Conservation (phyloP, 2,888 invertebrate genomes). For the Conops quadrifasciatus region DNA sequence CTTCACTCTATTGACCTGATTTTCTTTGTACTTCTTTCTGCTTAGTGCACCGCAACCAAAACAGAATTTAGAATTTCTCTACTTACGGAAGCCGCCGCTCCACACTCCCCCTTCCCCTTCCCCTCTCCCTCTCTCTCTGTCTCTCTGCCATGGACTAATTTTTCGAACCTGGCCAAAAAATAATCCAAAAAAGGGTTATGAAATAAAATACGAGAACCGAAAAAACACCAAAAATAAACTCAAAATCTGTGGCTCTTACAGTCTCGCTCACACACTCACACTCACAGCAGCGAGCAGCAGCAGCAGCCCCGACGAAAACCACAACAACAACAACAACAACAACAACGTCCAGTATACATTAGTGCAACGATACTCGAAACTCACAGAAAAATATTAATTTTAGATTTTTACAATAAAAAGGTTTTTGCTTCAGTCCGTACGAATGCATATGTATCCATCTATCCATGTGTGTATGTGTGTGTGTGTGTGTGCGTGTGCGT, state of each 20-base stretch:
- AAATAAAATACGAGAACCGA: slow-evolving; percentile 18
- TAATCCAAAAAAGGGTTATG: slow-evolving; percentile 16
- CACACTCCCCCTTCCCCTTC: too few species aligned
- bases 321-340: too few species aligned
- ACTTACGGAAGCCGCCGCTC: too few species aligned
- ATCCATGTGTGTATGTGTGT: not conserved
- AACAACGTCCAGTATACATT: too few species aligned
- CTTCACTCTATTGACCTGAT: slow-evolving; percentile 17
- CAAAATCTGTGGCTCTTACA: not conserved
- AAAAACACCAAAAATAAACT: not conserved
- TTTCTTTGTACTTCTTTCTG: not conserved
- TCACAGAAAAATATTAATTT: slow-evolving; percentile 30
- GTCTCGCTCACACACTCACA: not conserved
- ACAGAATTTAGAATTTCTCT: slow-evolving; percentile 2
- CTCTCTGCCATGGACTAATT: slow-evolving; percentile 1
- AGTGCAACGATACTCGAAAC: slow-evolving; percentile 15
- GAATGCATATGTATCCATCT: too few species aligned
- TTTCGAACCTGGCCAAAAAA: slow-evolving; percentile 4
- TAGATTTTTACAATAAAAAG: slow-evolving; percentile 20
- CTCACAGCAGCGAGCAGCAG: not conserved
- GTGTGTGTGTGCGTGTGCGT: not conserved
- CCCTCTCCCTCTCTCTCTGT: not conserved
- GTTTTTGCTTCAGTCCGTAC: not conserved
- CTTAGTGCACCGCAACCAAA: not conserved
- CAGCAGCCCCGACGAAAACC: too few species aligned